A percentile compares a stretch with the other conserved stretches of the same genome.
These are phyloP conservation scores for Aphidius colemani DNA, from an alignment of 2,888 invertebrate genomes.

Conservation along the genomic window DNA sequence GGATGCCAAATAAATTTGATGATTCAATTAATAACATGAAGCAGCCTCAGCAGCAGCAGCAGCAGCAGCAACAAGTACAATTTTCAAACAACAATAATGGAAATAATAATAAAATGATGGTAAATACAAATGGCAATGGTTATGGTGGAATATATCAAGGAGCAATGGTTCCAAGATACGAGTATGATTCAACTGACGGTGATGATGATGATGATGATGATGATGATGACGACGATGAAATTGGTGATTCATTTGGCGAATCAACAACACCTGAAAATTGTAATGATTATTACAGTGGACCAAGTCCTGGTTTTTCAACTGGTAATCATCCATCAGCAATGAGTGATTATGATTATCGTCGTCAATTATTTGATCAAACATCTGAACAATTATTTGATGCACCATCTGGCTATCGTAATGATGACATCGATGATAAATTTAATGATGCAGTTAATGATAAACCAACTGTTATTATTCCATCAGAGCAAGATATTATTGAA, in stretches of 20 bases:
- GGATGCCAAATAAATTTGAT: conserved; percentile 38
- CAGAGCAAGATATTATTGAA: conserved; percentile 48
- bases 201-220: conserved; percentile 31
- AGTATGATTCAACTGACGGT: conserved; percentile 37
- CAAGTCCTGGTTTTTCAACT: conserved; percentile 27
- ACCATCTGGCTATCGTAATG: conserved; percentile 30
- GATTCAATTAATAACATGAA: conserved; percentile 12
- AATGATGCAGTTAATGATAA: conserved; percentile 42
- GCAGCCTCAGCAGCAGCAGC: conserved; percentile 20
- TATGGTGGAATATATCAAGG: conserved; percentile 21
- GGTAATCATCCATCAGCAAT: conserved; percentile 32
- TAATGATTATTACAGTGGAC: conserved; percentile 30
- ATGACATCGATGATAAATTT: conserved; percentile 34
- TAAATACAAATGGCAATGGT: conserved; percentile 24
- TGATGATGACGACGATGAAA: conserved; percentile 35
- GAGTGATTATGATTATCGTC: conserved; percentile 35
- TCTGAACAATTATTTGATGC: conserved; percentile 32
- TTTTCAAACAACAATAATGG: conserved; percentile 1
- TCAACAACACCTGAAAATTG: conserved; percentile 33
- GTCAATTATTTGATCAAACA: conserved; percentile 36
- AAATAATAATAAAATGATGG: not conserved
- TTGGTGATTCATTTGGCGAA: conserved; percentile 36
- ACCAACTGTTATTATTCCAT: conserved; percentile 47
- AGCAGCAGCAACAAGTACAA: conserved; percentile 9
- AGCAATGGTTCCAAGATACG: conserved; percentile 26